Evolutionary conservation across 2,113 vertebrate species (phyloP).

Genomic region (Dasypus novemcinctus): DNA sequence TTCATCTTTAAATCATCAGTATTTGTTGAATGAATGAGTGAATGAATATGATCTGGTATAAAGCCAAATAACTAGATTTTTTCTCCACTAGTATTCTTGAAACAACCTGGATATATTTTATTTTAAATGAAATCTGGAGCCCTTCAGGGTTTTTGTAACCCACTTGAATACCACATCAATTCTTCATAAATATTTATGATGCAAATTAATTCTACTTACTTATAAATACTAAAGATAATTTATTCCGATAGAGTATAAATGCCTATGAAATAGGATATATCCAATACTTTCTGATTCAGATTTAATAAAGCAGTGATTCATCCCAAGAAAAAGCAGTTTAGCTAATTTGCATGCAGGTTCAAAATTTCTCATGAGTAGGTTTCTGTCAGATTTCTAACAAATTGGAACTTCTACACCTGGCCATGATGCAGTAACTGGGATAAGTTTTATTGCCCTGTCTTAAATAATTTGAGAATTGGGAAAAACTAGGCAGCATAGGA

Average conservation of each 20-base stretch:
- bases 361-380: constrained; percentile 4
- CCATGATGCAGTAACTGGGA: not conserved
- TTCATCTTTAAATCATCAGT: not conserved
- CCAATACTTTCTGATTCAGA: not conserved
- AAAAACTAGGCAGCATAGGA: not conserved
- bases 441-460: not conserved
- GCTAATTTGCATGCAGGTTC: not conserved
- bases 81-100: not conserved
- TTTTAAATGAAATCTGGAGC: constrained; percentile 11
- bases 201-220: not conserved
- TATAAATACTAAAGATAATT: constrained; percentile 17
- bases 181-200: constrained; percentile 14
- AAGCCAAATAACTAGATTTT: constrained; percentile 45
- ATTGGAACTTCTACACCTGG: not conserved
- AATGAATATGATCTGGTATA: constrained; percentile 25
- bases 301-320: not conserved
- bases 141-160: not conserved
- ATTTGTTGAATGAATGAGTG: not conserved
- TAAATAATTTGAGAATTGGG: not conserved
- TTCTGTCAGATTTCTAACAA: not conserved
- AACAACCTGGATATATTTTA: constrained; percentile 5
- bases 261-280: not conserved
- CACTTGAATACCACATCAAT: not conserved
- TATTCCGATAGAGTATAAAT: not conserved
- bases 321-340: not conserved